Conservation (phyloP, 2,888 invertebrate species). For the Acleris literana region DNA sequence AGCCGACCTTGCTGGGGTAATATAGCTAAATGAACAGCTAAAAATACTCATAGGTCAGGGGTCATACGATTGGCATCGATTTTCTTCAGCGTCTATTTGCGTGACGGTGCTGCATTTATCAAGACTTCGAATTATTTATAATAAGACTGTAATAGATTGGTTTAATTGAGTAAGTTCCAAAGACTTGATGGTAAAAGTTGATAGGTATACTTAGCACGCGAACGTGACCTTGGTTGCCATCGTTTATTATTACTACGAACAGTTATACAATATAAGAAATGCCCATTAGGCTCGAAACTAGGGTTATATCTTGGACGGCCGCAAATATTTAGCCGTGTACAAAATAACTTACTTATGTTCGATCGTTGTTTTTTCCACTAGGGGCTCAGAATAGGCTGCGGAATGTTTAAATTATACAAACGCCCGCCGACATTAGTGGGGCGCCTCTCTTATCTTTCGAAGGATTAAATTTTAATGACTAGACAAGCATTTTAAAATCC, state of each 20-base stretch:
- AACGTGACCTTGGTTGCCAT: no score
- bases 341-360: no score
- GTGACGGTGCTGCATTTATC: constrained; percentile 16
- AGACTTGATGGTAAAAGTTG: background rate
- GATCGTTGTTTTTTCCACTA: no score
- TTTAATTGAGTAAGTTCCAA: constrained; percentile 8
- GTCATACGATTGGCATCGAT: constrained; percentile 54
- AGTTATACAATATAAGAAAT: no score
- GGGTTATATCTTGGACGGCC: no score
- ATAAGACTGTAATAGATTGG: constrained; percentile 10
- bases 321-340: no score
- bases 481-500: constrained; percentile 44
- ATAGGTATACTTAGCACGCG: no score
- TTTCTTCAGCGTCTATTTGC: constrained; percentile 36
- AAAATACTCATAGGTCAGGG: constrained; percentile 76
- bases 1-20: constrained; percentile 64
- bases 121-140: constrained; percentile 13
- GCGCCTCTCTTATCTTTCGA: constrained; percentile 50
- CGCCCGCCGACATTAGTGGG: background rate
- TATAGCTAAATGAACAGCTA: constrained; percentile 65
- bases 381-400: no score
- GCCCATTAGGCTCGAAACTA: no score
- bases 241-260: no score
- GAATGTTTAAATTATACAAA: no score
- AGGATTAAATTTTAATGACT: constrained; percentile 39